phyloP scores from a whole-genome alignment of 35 echinoderm and acorn worm genomes.

The Strongylocentrotus purpuratus region DNA sequence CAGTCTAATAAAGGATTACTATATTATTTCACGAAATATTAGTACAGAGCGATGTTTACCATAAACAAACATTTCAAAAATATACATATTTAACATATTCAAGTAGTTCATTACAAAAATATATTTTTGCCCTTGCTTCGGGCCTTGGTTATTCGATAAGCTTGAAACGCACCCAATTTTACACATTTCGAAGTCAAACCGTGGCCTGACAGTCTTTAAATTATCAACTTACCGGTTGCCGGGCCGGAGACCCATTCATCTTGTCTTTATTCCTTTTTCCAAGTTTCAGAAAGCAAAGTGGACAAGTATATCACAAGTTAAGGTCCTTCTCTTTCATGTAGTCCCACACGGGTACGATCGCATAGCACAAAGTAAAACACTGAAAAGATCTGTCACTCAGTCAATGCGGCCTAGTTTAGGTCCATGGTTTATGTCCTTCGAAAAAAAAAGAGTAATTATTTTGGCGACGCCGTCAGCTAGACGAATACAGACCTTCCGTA shows the following conservation, averaged over 20 bases:
- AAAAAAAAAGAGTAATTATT: neutral
- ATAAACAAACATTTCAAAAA: no score
- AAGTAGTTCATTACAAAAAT: no score
- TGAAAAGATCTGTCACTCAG: neutral
- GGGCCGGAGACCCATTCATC: neutral
- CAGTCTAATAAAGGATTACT: no score
- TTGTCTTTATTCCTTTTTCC: neutral
- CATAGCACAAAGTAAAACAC: neutral
- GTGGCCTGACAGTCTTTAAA: no score
- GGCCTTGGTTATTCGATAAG: no score
- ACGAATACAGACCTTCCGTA: neutral
- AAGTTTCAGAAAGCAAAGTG: neutral
- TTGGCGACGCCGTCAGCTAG: neutral
- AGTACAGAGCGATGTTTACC: no score
- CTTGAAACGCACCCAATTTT: no score
- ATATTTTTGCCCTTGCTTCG: no score
- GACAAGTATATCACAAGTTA: neutral
- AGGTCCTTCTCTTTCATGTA: neutral
- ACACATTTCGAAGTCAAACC: no score
- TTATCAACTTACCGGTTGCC: neutral
- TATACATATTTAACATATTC: no score
- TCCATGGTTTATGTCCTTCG: neutral
- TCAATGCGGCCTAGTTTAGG: no score
- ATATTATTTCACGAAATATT: no score
- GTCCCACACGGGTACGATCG: neutral